Conservation (phyloP, 2,888 invertebrate genomes). For the Tenodera sinensis region DNA sequence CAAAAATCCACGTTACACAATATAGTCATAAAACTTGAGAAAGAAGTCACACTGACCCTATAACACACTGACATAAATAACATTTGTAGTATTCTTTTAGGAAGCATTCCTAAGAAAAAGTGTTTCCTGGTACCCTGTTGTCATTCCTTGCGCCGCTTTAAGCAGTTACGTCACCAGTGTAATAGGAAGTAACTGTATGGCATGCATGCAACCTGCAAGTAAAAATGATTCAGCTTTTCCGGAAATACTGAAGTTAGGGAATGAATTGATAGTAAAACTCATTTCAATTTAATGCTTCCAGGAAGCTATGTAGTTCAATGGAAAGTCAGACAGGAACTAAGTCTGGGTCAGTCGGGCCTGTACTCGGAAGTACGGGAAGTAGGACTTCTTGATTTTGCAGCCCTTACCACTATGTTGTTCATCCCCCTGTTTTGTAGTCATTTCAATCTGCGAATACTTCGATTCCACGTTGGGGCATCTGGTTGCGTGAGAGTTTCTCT, state of each 20-base stretch:
- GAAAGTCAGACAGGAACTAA: not conserved
- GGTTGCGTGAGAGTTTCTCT: too few relatives aligned
- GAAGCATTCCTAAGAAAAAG: not conserved
- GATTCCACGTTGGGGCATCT: too few relatives aligned
- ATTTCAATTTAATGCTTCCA: not conserved
- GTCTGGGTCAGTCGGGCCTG: not conserved
- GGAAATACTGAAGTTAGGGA: not conserved
- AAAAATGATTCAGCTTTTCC: not conserved
- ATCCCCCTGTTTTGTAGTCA: too few relatives aligned
- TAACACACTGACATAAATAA: not conserved
- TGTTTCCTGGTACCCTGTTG: not conserved
- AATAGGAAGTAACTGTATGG: not conserved
- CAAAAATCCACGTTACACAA: too few relatives aligned
- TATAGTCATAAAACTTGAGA: too few relatives aligned
- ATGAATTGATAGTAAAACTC: not conserved
- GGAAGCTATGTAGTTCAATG: not conserved
- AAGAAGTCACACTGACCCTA: not conserved
- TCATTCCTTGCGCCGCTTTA: not conserved
- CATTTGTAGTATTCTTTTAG: not conserved
- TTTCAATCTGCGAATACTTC: too few relatives aligned
- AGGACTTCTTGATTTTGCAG: not conserved
- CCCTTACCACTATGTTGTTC: too few relatives aligned
- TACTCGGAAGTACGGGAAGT: not conserved
- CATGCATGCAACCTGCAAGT: not conserved
- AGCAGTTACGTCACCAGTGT: not conserved